These are phyloP conservation scores for Drosophila seclusa DNA, from an alignment of 2,888 invertebrate genomes.

Conservation along the genomic window DNA sequence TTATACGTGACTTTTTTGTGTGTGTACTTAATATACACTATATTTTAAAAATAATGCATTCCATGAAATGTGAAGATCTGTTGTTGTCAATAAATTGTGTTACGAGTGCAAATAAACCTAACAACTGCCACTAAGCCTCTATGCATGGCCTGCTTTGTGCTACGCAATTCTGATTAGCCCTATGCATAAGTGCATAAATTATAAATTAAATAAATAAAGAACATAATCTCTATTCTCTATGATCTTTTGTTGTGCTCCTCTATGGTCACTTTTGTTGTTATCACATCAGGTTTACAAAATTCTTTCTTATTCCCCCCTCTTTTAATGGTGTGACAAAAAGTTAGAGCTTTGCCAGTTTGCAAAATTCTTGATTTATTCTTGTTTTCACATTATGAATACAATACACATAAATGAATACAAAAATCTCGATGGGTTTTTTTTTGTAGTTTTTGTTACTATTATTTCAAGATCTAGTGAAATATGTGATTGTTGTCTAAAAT, in stretches of 20 bases:
- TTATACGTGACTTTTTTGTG: neutral
- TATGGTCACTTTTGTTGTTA: neutral
- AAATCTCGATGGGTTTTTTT: neutral
- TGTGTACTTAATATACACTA: constrained; percentile 16
- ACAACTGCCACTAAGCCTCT: neutral
- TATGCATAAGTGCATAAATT: neutral
- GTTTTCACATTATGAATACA: neutral
- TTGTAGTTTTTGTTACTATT: neutral
- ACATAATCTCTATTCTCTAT: neutral
- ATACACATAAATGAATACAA: neutral
- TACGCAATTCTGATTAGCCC: neutral
- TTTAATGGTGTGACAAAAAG: neutral
- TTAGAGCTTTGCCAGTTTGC: neutral
- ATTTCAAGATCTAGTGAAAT: neutral
- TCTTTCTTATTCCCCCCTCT: neutral
- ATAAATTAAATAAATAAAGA: neutral
- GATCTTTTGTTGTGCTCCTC: neutral
- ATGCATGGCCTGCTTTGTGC: neutral
- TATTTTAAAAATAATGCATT: neutral
- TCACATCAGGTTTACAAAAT: neutral
- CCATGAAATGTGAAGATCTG: neutral
- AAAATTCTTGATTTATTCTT: neutral
- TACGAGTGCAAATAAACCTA: neutral
- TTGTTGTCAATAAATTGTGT: constrained; percentile 11
- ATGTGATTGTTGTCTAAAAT: neutral